phyloP scores from a whole-genome alignment of 1,140 invertebrate species.

The Atta colombica region DNA sequence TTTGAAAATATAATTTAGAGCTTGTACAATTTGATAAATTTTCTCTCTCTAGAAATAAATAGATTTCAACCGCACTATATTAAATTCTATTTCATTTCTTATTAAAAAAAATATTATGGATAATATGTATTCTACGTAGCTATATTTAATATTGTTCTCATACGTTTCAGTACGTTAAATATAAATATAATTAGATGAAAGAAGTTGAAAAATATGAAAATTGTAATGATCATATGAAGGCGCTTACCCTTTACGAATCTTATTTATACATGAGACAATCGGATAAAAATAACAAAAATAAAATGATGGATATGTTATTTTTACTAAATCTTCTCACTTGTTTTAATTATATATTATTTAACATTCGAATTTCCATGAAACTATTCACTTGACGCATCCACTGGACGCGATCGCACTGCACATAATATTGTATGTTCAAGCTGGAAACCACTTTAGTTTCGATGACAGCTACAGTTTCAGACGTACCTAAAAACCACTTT shows the following conservation, averaged over 20 bases:
- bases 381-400: slow-evolving; percentile 20
- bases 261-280: neutral
- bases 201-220: neutral
- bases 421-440: neutral
- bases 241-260: neutral
- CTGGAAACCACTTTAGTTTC: slow-evolving; percentile 24
- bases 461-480: slow-evolving; percentile 48
- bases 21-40: neutral
- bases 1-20: neutral
- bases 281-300: neutral
- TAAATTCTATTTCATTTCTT: neutral
- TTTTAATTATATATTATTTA: neutral
- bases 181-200: neutral
- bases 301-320: neutral
- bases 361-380: neutral
- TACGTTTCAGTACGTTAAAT: neutral
- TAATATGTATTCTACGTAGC: neutral
- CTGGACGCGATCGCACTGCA: neutral
- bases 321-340: neutral
- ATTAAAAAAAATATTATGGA: neutral
- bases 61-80: neutral
- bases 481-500: slow-evolving; percentile 47
- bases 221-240: neutral
- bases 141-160: neutral
- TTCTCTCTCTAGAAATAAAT: neutral